Percentiles rank a stretch among this genome's conserved stretches.
Evolutionary conservation across 2,113 vertebrate species (phyloP).

Genomic region (Oxyura jamaicensis): DNA sequence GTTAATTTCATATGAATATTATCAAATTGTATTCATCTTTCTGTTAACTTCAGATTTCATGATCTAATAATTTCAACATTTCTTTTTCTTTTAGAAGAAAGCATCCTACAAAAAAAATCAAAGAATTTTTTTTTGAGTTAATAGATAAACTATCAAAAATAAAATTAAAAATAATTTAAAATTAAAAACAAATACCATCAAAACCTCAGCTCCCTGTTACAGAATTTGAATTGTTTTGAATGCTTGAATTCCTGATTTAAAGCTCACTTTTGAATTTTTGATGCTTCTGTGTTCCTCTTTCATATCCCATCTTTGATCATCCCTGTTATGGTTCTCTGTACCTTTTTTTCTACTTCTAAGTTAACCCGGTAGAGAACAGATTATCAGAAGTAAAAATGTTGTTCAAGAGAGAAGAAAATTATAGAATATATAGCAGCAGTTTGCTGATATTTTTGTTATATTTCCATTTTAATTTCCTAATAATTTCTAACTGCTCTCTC

Average conservation of each 20-base stretch:
- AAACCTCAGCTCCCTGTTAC: neutral
- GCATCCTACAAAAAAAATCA: neutral
- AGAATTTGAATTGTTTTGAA: no score
- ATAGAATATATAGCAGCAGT: neutral
- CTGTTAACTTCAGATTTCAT: neutral
- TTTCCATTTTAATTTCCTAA: neutral
- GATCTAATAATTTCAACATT: neutral
- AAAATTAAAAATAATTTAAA: neutral
- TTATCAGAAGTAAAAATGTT: neutral
- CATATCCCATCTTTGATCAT: neutral
- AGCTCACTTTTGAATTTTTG: slow-evolving; percentile 5
- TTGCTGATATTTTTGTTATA: neutral
- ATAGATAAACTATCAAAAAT: neutral
- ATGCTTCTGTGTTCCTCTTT: slow-evolving; percentile 13
- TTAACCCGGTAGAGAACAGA: neutral
- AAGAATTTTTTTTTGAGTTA: neutral
- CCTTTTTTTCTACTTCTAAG: neutral
- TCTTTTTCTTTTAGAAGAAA: neutral
- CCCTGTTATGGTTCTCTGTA: neutral
- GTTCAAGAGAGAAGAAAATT: neutral
- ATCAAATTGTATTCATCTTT: neutral
- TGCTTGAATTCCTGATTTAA: neutral
- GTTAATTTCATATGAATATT: neutral
- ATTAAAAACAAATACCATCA: neutral
- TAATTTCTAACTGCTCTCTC: neutral